Conservation (phyloP, 1,140 invertebrate species). For the Argopecten irradians region DNA sequence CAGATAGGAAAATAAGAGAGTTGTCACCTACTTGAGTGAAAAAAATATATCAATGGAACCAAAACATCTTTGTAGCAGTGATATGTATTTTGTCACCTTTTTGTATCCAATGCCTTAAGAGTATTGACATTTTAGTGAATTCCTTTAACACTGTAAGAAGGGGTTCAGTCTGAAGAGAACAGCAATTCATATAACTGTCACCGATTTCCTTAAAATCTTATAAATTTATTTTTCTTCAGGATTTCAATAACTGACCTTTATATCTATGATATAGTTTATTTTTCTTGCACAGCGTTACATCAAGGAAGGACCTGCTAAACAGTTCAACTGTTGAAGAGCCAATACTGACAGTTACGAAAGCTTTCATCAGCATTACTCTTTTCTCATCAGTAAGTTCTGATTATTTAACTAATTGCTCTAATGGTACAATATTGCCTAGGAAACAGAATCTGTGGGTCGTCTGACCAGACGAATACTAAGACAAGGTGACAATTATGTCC, state of each 20-base stretch:
- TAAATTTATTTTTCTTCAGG: neutral
- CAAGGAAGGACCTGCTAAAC: neutral
- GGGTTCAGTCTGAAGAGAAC: neutral
- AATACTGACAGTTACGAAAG: no score
- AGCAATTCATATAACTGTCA: neutral
- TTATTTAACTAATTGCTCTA: neutral
- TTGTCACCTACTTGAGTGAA: neutral
- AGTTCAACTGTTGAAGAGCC: no score
- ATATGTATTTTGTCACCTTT: neutral
- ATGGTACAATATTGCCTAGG: neutral
- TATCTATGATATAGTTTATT: neutral
- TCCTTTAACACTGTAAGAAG: neutral
- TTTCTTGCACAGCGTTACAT: neutral
- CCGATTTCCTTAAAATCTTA: neutral
- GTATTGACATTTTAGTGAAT: constrained; percentile 5
- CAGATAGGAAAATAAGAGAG: no score
- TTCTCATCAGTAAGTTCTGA: neutral
- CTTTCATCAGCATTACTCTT: neutral
- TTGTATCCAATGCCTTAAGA: constrained; percentile 1
- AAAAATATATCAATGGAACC: neutral
- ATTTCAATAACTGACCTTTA: neutral
- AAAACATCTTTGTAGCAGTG: constrained; percentile 2
- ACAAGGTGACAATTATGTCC: neutral
- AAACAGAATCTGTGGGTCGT: neutral
- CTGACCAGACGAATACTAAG: neutral